Conservation (phyloP, 2,888 invertebrate species). For the Drosophila hamatofila region DNA sequence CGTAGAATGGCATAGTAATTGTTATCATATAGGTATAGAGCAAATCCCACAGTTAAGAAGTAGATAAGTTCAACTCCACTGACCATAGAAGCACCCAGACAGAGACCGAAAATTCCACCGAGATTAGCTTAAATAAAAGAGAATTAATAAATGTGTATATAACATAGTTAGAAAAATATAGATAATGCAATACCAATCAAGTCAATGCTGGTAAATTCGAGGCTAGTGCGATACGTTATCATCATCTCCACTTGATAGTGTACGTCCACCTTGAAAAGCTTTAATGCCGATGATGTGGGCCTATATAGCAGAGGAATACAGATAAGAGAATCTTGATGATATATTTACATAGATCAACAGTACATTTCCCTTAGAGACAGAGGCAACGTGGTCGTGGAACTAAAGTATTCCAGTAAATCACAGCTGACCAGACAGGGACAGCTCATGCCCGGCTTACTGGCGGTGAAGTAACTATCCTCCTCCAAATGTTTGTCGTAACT, state of each 20-base stretch:
- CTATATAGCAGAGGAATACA: conserved; percentile 24
- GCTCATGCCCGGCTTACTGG: conserved; percentile 80
- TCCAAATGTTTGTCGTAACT: conserved; percentile 78
- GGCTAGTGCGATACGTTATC: conserved; percentile 85
- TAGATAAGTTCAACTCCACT: conserved; percentile 86
- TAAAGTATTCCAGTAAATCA: conserved; percentile 77
- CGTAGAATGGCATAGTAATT: conserved; percentile 56
- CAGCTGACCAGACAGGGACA: conserved; percentile 83
- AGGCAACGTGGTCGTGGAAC: conserved; percentile 70
- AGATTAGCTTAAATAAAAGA: conserved; percentile 83
- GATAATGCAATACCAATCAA: conserved; percentile 81
- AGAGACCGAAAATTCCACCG: conserved; percentile 86
- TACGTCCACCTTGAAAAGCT: conserved; percentile 83
- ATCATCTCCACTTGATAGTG: conserved; percentile 84
- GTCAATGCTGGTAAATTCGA: conserved; percentile 85
- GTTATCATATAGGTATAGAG: conserved; percentile 76
- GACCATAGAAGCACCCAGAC: conserved; percentile 85
- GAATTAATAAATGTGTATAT: background rate
- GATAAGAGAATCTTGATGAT: background rate
- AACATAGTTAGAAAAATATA: too few relatives aligned
- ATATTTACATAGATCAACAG: background rate
- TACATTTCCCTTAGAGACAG: conserved; percentile 47
- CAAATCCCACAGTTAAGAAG: conserved; percentile 81
- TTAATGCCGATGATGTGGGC: conserved; percentile 34
- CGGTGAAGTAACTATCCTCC: conserved; percentile 78